phyloP scores from a whole-genome alignment of 2,888 invertebrate species.

The Nycteola revayana region DNA sequence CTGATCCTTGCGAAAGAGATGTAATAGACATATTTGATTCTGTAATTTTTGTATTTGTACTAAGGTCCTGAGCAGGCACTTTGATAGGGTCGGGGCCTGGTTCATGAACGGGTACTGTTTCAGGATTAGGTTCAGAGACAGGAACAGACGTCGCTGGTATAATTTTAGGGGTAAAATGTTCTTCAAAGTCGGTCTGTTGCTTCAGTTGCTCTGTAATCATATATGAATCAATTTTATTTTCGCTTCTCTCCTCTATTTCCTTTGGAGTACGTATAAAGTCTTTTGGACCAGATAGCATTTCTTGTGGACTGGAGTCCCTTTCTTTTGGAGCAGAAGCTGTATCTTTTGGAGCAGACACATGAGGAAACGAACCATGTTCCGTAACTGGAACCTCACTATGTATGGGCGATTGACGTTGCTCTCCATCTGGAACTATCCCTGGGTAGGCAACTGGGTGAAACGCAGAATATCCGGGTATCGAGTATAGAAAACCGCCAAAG shows the following conservation, averaged over 20 bases:
- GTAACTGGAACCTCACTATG: slow-evolving; percentile 33
- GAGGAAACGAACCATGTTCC: slow-evolving; percentile 40
- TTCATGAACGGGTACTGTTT: too few species aligned
- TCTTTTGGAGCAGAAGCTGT: too few species aligned
- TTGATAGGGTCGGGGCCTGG: too few species aligned
- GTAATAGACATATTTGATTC: slow-evolving; percentile 63
- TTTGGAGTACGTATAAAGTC: slow-evolving; percentile 5
- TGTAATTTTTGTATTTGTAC: slow-evolving; percentile 30
- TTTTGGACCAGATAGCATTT: too few species aligned
- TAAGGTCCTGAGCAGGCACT: too few species aligned
- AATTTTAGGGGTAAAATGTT: slow-evolving; percentile 63
- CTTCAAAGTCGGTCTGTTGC: slow-evolving; percentile 65
- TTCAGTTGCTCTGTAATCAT: slow-evolving; percentile 26
- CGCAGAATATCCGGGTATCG: slow-evolving; percentile 72
- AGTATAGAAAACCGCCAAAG: slow-evolving; percentile 66
- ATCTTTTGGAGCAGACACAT: neutral
- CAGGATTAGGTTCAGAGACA: too few species aligned
- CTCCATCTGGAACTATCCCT: slow-evolving; percentile 42
- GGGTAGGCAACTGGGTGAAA: slow-evolving; percentile 69
- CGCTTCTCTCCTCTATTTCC: too few species aligned
- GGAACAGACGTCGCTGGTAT: neutral
- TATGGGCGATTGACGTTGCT: slow-evolving; percentile 39
- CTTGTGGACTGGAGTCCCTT: too few species aligned
- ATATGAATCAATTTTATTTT: slow-evolving; percentile 27
- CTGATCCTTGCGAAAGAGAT: slow-evolving; percentile 58